Evolutionary conservation across 2,113 vertebrate genomes (phyloP).

Genomic region (Sinocyclocheilus rhinocerous): DNA sequence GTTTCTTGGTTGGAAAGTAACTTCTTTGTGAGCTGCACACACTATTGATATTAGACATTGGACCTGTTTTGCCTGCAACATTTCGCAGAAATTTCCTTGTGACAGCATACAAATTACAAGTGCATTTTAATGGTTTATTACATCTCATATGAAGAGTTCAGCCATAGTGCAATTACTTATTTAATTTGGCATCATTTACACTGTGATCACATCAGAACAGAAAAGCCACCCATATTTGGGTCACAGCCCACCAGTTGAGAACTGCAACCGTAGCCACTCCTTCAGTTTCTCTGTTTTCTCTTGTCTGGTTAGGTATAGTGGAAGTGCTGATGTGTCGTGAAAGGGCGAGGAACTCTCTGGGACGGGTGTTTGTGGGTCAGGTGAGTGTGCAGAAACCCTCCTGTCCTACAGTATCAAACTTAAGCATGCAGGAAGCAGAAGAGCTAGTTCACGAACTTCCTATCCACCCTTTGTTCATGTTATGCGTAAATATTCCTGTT

Average conservation of each 20-base stretch:
- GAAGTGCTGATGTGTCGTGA: conserved; percentile 90
- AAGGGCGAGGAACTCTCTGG: conserved; percentile 85
- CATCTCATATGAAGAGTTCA: background rate
- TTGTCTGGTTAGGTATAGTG: conserved; percentile 69
- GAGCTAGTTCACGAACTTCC: background rate
- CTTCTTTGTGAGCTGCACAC: background rate
- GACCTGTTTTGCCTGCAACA: background rate
- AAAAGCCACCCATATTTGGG: background rate
- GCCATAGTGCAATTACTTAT: background rate
- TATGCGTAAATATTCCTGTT: background rate
- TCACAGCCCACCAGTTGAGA: too few species aligned
- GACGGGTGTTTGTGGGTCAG: conserved; percentile 87
- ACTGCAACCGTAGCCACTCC: background rate
- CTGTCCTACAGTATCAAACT: background rate
- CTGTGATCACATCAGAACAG: background rate
- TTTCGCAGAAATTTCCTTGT: background rate
- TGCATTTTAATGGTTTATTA: background rate
- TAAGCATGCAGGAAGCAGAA: background rate
- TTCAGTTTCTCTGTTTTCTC: background rate
- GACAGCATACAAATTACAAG: background rate
- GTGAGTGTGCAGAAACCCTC: conserved; percentile 68
- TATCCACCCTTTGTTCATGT: background rate
- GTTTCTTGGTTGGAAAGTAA: background rate
- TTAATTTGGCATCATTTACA: background rate
- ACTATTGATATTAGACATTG: background rate